Percentiles rank a stretch among this genome's conserved stretches.
Evolutionary conservation across 2,113 vertebrate genomes (phyloP).

Genomic region (Ctenodactylus gundi): DNA sequence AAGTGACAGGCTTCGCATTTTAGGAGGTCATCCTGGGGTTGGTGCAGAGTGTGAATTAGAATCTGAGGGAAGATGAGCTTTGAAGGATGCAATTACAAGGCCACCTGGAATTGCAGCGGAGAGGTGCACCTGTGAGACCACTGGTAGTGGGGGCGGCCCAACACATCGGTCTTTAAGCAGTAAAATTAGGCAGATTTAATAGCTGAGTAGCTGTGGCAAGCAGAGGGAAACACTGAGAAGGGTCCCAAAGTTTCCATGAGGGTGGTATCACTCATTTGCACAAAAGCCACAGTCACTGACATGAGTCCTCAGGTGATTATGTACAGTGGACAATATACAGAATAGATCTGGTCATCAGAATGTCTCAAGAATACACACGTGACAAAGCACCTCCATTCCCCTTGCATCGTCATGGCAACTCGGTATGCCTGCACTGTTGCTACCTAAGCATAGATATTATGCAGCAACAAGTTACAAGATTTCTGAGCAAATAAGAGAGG

Average conservation of each 20-base stretch:
- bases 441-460: background rate
- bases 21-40: background rate
- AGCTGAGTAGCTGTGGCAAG: background rate
- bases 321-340: background rate
- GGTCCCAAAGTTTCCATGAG: background rate
- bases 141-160: background rate
- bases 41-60: background rate
- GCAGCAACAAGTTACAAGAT: background rate
- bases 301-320: background rate
- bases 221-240: background rate
- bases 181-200: background rate
- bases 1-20: background rate
- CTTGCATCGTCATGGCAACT: background rate
- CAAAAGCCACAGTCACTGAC: background rate
- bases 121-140: background rate
- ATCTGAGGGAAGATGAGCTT: background rate
- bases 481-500: background rate
- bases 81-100: background rate
- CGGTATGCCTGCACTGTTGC: background rate
- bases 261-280: background rate
- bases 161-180: background rate
- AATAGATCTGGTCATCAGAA: background rate
- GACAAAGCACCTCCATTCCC: background rate
- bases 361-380: background rate
- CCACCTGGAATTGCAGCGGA: background rate